A percentile compares a stretch with the other conserved stretches of the same genome.
Evolutionary conservation across 2,113 vertebrate genomes (phyloP).

Genomic region (Carollia perspicillata): DNA sequence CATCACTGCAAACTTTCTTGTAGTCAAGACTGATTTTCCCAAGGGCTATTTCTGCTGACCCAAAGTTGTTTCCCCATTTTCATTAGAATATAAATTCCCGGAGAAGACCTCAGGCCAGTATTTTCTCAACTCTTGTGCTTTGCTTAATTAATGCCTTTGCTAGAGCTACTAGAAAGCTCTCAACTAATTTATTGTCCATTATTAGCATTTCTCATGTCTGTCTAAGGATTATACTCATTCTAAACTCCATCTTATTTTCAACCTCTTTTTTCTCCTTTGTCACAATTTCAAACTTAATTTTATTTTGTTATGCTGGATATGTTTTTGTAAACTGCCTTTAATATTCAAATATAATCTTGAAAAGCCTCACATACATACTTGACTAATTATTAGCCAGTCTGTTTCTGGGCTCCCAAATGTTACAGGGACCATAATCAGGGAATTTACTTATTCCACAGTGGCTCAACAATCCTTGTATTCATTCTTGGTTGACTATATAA

Average conservation of each 20-base stretch:
- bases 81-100: not conserved
- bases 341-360: not conserved
- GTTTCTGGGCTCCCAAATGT: not conserved
- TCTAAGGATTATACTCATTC: not conserved
- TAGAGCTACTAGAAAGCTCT: not conserved
- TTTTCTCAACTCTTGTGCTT: not conserved
- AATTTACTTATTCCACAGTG: not conserved
- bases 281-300: not conserved
- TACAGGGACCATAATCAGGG: not conserved
- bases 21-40: not conserved
- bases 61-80: not conserved
- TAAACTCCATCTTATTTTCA: not conserved
- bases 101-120: not conserved
- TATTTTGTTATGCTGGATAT: not conserved
- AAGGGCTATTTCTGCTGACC: not conserved
- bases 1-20: not conserved
- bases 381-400: not conserved
- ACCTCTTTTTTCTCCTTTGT: not conserved
- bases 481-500: not conserved
- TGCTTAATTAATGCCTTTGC: not conserved
- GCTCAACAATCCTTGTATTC: not conserved
- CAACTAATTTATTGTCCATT: not conserved
- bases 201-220: not conserved
- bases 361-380: not conserved
- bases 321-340: constrained; percentile 10